Conservation (phyloP, 2,113 vertebrate genomes). For the Rostratula benghalensis region DNA sequence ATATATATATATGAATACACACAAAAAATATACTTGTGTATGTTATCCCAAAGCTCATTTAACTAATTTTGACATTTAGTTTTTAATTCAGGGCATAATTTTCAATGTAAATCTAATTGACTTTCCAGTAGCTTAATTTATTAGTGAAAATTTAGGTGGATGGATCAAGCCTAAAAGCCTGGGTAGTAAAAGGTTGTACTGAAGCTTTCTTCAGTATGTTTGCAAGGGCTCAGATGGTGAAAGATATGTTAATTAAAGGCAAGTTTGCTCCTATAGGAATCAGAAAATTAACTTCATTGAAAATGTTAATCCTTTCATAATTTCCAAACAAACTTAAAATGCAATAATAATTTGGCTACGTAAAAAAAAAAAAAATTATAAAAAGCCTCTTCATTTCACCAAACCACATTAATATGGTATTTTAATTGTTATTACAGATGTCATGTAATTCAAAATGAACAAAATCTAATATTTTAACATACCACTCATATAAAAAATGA, state of each 20-base stretch:
- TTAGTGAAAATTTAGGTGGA: conserved; percentile 16
- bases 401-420: neutral
- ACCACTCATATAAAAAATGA: neutral
- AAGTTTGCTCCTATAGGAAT: neutral
- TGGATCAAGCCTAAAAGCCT: conserved; percentile 32
- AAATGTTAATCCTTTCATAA: neutral
- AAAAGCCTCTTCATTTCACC: neutral
- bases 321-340: neutral
- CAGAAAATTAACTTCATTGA: neutral
- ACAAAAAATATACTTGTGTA: neutral
- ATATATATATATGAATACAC: too few relatives aligned
- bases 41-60: neutral
- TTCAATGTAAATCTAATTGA: conserved; percentile 17
- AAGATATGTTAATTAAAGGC: neutral
- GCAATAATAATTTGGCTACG: neutral
- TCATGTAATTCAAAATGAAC: neutral
- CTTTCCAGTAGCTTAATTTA: neutral
- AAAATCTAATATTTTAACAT: neutral
- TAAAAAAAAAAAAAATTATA: neutral
- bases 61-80: neutral
- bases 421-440: neutral
- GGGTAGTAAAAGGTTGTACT: neutral
- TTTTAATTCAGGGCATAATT: neutral
- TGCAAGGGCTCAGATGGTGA: neutral
- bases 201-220: neutral